These are phyloP conservation scores for Harlomillsia oculata DNA, from an alignment of 1,140 invertebrate genomes.

Conservation along the genomic window DNA sequence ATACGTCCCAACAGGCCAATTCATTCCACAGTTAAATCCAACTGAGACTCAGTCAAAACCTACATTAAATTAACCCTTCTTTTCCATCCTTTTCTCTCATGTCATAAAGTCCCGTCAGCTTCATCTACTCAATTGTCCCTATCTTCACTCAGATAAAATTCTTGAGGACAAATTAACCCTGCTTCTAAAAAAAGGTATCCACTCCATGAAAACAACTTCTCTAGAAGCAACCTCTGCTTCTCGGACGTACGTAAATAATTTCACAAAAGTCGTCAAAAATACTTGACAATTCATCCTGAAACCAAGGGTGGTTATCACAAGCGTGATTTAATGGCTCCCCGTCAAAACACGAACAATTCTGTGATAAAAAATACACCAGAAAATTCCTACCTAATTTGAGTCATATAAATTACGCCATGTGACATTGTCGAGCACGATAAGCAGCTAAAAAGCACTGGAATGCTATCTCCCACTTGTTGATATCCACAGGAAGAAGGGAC, in stretches of 20 bases:
- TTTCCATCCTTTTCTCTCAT: slow-evolving; percentile 1
- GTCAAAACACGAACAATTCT: not conserved
- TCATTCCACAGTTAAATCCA: slow-evolving; percentile 2
- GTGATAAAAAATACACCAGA: not conserved
- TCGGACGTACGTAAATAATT: not conserved
- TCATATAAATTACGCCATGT: slow-evolving; percentile 23
- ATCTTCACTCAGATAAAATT: too few species aligned
- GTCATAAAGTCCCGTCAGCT: too few species aligned
- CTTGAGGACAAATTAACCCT: too few species aligned
- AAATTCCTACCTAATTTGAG: slow-evolving; percentile 30
- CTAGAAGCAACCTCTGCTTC: not conserved
- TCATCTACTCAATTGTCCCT: too few species aligned
- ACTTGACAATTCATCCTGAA: slow-evolving; percentile 2
- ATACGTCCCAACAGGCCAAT: slow-evolving; percentile 19
- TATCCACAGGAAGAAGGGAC: not conserved
- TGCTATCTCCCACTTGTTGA: slow-evolving; percentile 1
- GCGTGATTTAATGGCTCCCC: slow-evolving; percentile 7
- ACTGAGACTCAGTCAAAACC: slow-evolving; percentile 10
- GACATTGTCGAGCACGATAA: too few species aligned
- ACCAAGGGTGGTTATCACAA: not conserved
- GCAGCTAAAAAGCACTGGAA: not conserved
- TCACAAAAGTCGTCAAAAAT: not conserved
- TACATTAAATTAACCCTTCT: slow-evolving; percentile 6
- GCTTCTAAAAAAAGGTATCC: too few species aligned
- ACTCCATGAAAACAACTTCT: not conserved